Evolutionary conservation across 2,113 vertebrate genomes (phyloP).

Genomic region (Xenopus laevis): DNA sequence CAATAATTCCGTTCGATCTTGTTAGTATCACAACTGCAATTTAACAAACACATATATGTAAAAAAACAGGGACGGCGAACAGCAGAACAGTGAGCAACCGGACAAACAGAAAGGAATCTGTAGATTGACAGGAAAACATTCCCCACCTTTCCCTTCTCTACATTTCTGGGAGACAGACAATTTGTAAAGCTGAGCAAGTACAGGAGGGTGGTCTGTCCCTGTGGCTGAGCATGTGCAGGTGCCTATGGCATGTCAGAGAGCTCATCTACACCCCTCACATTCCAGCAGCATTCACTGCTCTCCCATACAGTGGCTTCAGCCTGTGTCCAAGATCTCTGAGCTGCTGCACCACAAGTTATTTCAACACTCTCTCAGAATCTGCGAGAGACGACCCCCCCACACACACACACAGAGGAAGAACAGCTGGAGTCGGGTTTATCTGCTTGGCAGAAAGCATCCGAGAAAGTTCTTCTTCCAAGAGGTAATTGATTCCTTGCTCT

Average conservation of each 20-base stretch:
- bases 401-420: constrained; percentile 78
- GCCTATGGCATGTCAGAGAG: constrained; percentile 24
- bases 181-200: constrained; percentile 39
- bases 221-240: neutral
- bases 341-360: neutral
- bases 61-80: too few species aligned
- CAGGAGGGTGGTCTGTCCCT: constrained; percentile 20
- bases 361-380: constrained; percentile 62
- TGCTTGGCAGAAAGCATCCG: constrained; percentile 89
- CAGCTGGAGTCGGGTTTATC: constrained; percentile 83
- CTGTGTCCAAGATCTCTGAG: constrained; percentile 42
- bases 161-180: neutral
- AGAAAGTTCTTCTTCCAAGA: constrained; percentile 90
- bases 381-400: constrained; percentile 61
- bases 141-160: neutral
- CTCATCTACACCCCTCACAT: neutral
- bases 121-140: too few species aligned
- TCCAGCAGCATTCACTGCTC: constrained; percentile 23
- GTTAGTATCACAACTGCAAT: too few species aligned
- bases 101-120: too few species aligned
- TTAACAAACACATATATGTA: too few species aligned
- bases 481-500: constrained; percentile 62
- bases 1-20: too few species aligned
- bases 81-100: too few species aligned
- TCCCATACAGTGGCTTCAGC: neutral